Evolutionary conservation across 2,888 invertebrate species (phyloP).

Genomic region (Caenorhabditis plicata): DNA sequence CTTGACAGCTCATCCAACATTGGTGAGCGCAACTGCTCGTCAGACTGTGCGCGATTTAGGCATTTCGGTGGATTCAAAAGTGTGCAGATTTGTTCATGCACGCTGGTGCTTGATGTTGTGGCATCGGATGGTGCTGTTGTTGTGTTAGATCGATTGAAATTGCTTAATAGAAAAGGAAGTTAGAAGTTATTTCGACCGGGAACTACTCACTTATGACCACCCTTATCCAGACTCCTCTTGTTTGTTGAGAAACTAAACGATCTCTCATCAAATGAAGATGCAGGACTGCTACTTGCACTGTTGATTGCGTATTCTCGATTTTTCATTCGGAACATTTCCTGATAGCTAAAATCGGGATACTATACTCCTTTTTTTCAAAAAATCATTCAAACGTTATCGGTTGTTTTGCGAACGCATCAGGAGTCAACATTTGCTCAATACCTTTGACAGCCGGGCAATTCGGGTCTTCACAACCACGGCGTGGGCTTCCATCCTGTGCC

Average conservation of each 20-base stretch:
- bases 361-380: too few relatives aligned
- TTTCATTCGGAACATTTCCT: constrained; percentile 59
- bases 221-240: constrained; percentile 14
- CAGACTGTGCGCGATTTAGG: constrained; percentile 44
- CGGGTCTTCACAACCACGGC: constrained; percentile 57
- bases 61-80: constrained; percentile 46
- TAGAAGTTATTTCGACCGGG: too few relatives aligned
- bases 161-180: too few relatives aligned
- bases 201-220: constrained; percentile 1
- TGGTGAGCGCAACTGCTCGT: constrained; percentile 39
- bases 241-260: constrained; percentile 39
- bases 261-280: constrained; percentile 48
- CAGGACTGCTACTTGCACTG: constrained; percentile 52
- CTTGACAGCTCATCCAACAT: constrained; percentile 31
- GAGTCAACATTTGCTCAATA: constrained; percentile 58
- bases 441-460: constrained; percentile 62
- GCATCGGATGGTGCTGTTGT: too few relatives aligned
- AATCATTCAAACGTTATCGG: constrained; percentile 50
- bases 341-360: constrained; percentile 55
- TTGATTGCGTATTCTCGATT: constrained; percentile 55
- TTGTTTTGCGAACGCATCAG: constrained; percentile 62
- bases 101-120: constrained; percentile 30
- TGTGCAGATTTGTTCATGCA: constrained; percentile 49
- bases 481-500: constrained; percentile 56
- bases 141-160: too few relatives aligned